phyloP scores from a whole-genome alignment of 2,797 vertebrate genomes.

The Gila robusta region DNA sequence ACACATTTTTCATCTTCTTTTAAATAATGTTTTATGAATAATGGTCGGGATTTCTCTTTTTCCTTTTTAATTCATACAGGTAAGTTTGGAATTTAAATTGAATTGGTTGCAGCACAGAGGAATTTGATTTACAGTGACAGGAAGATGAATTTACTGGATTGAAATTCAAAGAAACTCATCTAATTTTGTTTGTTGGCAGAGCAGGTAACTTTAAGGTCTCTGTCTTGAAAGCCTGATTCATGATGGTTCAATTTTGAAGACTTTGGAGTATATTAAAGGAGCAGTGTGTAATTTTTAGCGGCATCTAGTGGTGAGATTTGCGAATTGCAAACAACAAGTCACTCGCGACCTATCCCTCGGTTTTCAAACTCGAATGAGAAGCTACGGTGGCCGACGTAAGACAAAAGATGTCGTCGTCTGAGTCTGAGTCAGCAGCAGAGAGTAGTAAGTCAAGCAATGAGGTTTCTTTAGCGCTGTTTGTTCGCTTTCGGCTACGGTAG shows the following conservation, averaged over 20 bases:
- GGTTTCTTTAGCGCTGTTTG: no score
- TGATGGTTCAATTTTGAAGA: not conserved
- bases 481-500: no score
- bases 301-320: no score
- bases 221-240: not conserved
- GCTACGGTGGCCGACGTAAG: no score
- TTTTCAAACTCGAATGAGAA: no score
- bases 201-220: no score
- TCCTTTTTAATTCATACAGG: not conserved
- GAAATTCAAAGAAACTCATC: not conserved
- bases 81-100: conserved; percentile 9
- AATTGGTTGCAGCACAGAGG: not conserved
- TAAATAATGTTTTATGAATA: not conserved
- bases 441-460: no score
- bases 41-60: not conserved
- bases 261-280: not conserved
- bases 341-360: no score
- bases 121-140: not conserved
- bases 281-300: no score
- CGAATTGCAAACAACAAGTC: no score
- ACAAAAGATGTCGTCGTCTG: no score
- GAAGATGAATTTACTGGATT: not conserved
- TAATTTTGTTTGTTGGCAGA: conserved; percentile 4
- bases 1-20: not conserved
- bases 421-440: no score